Percentiles rank a stretch among this genome's conserved stretches.
phyloP scores from a whole-genome alignment of 2,113 vertebrate genomes.

The Parus major region DNA sequence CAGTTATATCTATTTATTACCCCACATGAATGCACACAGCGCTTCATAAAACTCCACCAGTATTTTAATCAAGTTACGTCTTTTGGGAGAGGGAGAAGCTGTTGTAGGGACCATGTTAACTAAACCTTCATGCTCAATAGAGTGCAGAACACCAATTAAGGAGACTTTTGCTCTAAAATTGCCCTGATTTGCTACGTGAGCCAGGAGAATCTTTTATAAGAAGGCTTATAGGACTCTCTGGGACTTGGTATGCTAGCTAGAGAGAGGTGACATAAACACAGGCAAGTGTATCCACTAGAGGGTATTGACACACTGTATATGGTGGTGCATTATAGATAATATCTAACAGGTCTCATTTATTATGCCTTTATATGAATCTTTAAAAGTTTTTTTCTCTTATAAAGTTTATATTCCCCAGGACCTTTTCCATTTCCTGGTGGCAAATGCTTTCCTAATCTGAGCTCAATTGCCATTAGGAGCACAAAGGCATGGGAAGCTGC shows the following conservation, averaged over 20 bases:
- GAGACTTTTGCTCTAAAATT: neutral
- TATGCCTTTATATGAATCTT: neutral
- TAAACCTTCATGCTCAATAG: neutral
- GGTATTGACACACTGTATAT: slow-evolving; percentile 58
- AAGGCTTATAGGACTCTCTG: neutral
- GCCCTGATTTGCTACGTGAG: neutral
- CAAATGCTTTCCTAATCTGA: slow-evolving; percentile 12
- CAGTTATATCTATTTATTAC: slow-evolving; percentile 5
- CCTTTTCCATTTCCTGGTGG: neutral
- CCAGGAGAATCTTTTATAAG: neutral
- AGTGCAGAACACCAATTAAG: neutral
- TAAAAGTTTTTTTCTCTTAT: neutral
- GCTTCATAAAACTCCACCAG: neutral
- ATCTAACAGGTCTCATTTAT: slow-evolving; percentile 2
- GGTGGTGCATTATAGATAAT: neutral
- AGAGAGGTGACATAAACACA: neutral
- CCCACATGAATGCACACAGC: neutral
- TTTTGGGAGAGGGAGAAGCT: neutral
- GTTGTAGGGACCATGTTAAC: neutral
- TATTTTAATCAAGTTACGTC: neutral
- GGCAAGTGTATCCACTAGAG: slow-evolving; percentile 54
- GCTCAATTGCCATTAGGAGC: slow-evolving; percentile 25
- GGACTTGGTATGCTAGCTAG: neutral
- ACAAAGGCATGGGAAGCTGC: neutral
- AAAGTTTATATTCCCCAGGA: neutral